Conservation (phyloP, 1,140 invertebrate species). For the Achatina immaculata region DNA sequence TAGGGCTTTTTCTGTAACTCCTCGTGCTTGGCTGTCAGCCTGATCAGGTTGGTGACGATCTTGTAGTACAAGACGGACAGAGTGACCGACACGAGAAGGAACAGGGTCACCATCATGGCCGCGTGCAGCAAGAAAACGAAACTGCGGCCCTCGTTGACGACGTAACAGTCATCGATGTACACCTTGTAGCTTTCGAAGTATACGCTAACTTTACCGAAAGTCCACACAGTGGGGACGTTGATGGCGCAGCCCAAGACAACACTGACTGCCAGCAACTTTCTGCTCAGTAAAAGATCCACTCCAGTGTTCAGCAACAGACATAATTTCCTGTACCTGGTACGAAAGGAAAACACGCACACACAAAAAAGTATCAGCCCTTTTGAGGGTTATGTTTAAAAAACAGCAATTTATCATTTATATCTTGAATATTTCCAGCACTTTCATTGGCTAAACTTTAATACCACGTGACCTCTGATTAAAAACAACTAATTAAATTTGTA, state of each 20-base stretch:
- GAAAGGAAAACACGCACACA: neutral
- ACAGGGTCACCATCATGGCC: slow-evolving; percentile 26
- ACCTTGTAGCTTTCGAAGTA: neutral
- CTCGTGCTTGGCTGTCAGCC: slow-evolving; percentile 30
- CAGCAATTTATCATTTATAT: no score
- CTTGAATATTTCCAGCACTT: no score
- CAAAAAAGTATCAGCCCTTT: no score
- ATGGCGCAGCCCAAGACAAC: neutral
- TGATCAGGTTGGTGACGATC: slow-evolving; percentile 26
- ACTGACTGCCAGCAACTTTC: slow-evolving; percentile 33
- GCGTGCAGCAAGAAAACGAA: slow-evolving; percentile 21
- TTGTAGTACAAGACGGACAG: slow-evolving; percentile 37
- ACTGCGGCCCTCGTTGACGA: slow-evolving; percentile 9
- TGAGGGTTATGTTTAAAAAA: no score
- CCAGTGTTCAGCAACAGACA: slow-evolving; percentile 25
- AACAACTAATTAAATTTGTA: no score
- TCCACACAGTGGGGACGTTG: slow-evolving; percentile 34
- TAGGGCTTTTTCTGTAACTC: no score
- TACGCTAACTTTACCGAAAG: slow-evolving; percentile 30
- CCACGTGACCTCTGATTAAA: no score
- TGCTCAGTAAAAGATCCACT: neutral
- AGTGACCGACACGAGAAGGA: slow-evolving; percentile 1
- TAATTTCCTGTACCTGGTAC: slow-evolving; percentile 28
- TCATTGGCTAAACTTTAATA: no score
- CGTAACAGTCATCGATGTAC: slow-evolving; percentile 29